phyloP scores from a whole-genome alignment of 2,113 vertebrate genomes.

The Picathartes gymnocephalus region DNA sequence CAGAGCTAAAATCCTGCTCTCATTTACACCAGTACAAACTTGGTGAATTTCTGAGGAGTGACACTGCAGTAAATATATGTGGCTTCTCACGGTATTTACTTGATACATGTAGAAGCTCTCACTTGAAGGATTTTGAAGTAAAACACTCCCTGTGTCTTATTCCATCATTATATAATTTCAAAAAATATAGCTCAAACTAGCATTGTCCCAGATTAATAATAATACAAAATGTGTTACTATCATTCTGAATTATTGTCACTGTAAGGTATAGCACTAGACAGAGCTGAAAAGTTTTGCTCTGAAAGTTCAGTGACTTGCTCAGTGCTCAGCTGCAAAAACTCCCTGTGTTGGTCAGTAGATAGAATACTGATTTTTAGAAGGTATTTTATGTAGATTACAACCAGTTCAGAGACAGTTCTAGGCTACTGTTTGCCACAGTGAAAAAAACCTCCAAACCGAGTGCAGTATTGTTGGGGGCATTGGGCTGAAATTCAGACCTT shows the following conservation, averaged over 20 bases:
- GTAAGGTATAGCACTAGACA: neutral
- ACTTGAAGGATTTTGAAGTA: neutral
- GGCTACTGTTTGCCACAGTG: neutral
- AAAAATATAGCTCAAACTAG: neutral
- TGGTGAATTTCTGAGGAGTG: neutral
- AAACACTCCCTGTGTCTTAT: neutral
- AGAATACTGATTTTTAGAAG: neutral
- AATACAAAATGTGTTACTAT: neutral
- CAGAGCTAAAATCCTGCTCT: slow-evolving; percentile 32
- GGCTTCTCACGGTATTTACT: neutral
- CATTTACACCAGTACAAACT: neutral
- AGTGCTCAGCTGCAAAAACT: neutral
- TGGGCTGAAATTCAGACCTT: neutral
- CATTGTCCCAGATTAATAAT: neutral
- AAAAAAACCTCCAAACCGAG: neutral
- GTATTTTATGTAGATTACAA: neutral
- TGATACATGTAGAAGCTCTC: neutral
- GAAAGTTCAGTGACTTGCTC: neutral
- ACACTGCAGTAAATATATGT: neutral
- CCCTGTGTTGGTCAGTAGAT: neutral
- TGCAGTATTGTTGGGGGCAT: neutral
- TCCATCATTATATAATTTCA: neutral
- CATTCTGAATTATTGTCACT: neutral
- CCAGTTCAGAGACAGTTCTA: neutral
- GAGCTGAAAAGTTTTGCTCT: neutral